phyloP scores from a whole-genome alignment of 2,113 vertebrate species.

The Nestor notabilis region DNA sequence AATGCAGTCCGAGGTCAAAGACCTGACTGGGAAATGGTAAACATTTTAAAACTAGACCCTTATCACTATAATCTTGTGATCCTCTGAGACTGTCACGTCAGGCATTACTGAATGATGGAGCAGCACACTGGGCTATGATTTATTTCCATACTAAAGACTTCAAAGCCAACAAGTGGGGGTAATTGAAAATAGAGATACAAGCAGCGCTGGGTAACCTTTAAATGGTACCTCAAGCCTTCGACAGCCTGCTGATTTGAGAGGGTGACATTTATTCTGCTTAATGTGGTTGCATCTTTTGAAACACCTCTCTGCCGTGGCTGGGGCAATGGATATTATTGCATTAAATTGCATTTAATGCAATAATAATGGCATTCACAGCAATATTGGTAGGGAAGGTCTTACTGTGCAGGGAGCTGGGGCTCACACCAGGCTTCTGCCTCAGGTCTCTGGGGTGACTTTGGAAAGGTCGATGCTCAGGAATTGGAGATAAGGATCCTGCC shows the following conservation, averaged over 20 bases:
- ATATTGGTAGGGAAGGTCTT: background rate
- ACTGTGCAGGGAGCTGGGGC: background rate
- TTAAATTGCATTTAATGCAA: background rate
- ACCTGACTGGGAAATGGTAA: conserved; percentile 58
- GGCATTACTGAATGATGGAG: conserved; percentile 6
- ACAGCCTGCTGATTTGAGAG: background rate
- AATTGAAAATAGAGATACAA: conserved; percentile 1
- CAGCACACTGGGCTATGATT: background rate
- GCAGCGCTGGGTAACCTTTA: background rate
- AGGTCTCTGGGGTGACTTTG: background rate
- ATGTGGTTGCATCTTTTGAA: background rate
- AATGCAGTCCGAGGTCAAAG: conserved; percentile 66
- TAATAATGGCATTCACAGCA: background rate
- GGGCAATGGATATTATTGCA: background rate
- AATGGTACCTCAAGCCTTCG: background rate
- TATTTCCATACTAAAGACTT: conserved; percentile 37
- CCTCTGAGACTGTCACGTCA: conserved; percentile 7
- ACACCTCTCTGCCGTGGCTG: background rate
- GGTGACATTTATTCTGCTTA: background rate
- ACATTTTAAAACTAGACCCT: conserved; percentile 54
- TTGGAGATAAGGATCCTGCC: background rate
- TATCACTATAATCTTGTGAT: conserved; percentile 42
- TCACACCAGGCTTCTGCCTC: background rate
- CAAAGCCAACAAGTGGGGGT: conserved; percentile 20
- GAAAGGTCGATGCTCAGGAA: background rate